Percentiles rank a stretch among this genome's conserved stretches.
phyloP scores from a whole-genome alignment of 2,797 vertebrate species.

The Falco novaeseelandiae region DNA sequence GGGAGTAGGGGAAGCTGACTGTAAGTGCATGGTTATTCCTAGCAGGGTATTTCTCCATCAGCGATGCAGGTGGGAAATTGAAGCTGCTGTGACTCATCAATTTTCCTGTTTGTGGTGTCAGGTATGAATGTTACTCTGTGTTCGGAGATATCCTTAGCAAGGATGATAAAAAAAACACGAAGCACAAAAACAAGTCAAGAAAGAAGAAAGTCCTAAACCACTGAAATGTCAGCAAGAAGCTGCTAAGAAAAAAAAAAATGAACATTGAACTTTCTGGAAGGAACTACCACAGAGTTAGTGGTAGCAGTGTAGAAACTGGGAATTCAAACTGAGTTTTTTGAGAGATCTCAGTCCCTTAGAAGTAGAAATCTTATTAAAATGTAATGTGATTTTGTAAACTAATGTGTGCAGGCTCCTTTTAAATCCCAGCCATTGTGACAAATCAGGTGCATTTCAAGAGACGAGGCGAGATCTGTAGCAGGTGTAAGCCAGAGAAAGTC shows the following conservation, averaged over 20 bases:
- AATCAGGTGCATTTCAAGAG: background rate
- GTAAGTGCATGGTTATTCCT: background rate
- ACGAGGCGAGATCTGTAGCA: background rate
- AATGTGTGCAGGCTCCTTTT: background rate
- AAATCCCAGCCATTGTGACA: background rate
- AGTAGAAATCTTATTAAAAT: conserved; percentile 19
- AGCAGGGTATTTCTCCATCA: background rate
- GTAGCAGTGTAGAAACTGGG: background rate
- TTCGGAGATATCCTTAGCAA: background rate
- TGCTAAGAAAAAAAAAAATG: background rate
- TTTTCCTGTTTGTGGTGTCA: conserved; percentile 41
- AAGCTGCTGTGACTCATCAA: conserved; percentile 36
- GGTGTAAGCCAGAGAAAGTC: background rate
- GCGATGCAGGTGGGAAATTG: background rate
- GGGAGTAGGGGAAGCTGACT: background rate
- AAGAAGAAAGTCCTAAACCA: conserved; percentile 3
- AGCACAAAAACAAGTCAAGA: background rate
- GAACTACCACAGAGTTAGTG: background rate
- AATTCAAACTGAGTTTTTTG: background rate
- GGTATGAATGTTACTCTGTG: conserved; percentile 15
- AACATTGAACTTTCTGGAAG: background rate
- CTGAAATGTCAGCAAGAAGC: background rate
- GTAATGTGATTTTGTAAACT: conserved; percentile 6
- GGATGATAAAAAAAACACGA: background rate
- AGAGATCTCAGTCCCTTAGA: background rate